Evolutionary conservation across 1,140 invertebrate genomes (phyloP), one percentile per base, ranked within the genome.

Genomic region (Psix sp.): DNA sequence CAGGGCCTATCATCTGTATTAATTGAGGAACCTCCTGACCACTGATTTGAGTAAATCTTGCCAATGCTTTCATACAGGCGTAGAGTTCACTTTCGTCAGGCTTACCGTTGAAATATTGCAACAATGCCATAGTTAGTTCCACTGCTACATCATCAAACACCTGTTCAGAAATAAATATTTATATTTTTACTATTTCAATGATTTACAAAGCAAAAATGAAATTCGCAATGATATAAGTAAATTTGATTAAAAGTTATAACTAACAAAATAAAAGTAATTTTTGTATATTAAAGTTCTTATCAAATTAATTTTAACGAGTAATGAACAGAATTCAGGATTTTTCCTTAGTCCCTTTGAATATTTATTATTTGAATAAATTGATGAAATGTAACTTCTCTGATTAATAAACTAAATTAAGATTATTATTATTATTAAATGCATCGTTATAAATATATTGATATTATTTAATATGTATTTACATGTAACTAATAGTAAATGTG

Each of bases 71-170:
- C 86, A 94, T 89, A 36, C 92, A 92, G 35, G 94, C 90, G 85
- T 89, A 95, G 43, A 94, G 86, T 46, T 94, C 91, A 76, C 96
- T 93, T 87, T 97, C 95, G 0, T 88, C 87, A 2, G 94, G 93
- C 78, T 91, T 93, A 39, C 89, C 89, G 74, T 93, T 93, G 86
- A 96, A 92, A 86, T 92, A 96, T 88, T 97, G 95, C 14, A 97
- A 90, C 68, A 96, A 87, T n/a, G 95, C 95, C 93, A 96, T 96
- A 10, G 95, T 92, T 73, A 98, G 84, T 85, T 98, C 96, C 13
- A 96, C 94, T 20, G 95, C 95, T 10, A 96, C 93, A 81, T 98
- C 96, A 83, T 98, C 96, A 84, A 97, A 97, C 11, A 97, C 94
- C 95, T 96, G 33, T 2, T 10, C n/a, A 38, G 45, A 39, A 13